Conservation (phyloP, 2,888 invertebrate genomes). For the Heliconius erato region DNA sequence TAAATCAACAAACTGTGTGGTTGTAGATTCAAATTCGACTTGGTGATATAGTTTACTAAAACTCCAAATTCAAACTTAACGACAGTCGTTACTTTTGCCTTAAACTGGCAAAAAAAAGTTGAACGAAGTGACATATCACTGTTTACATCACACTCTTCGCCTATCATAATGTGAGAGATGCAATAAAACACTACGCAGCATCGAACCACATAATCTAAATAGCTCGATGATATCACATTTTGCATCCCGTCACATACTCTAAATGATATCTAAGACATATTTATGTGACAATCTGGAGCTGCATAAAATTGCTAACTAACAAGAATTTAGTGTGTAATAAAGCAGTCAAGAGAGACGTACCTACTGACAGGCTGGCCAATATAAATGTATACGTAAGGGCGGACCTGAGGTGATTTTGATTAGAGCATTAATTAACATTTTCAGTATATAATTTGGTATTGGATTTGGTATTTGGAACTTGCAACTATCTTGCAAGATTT, state of each 20-base stretch:
- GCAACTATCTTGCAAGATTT: no score
- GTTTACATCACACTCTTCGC: background rate
- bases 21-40: background rate
- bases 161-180: background rate
- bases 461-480: no score
- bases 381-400: conserved; percentile 30
- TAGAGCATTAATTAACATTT: conserved; percentile 46
- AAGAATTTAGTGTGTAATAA: conserved; percentile 74
- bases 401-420: conserved; percentile 62
- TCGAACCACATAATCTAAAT: background rate
- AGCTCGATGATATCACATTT: background rate
- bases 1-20: background rate
- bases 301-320: conserved; percentile 60
- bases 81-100: background rate
- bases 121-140: background rate
- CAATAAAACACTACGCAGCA: background rate
- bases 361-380: conserved; percentile 59
- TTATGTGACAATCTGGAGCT: conserved; percentile 60
- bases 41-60: background rate
- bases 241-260: conserved; percentile 10
- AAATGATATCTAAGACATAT: conserved; percentile 58
- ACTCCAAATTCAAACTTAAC: background rate
- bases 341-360: conserved; percentile 65
- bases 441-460: no score
- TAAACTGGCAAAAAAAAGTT: background rate